These are phyloP conservation scores for Lagorchestes hirsutus DNA, from an alignment of 2,797 vertebrate genomes.

Conservation along the genomic window DNA sequence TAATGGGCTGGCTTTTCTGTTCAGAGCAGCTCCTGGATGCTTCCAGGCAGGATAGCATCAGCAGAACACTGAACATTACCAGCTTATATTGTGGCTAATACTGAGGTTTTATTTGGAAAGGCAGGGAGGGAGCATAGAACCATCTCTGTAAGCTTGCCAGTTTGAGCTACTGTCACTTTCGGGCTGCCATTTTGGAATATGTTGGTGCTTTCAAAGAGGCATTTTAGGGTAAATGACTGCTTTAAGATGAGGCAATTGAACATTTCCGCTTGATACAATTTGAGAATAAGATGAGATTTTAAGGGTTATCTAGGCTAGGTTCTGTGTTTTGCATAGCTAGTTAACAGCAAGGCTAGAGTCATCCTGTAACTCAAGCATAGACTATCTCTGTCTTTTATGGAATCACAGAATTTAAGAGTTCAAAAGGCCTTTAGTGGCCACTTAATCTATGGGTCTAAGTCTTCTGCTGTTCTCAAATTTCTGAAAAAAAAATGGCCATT, in stretches of 20 bases:
- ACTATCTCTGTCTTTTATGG: background rate
- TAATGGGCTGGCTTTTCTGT: conserved; percentile 66
- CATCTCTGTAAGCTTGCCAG: background rate
- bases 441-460: background rate
- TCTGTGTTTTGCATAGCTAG: background rate
- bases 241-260: background rate
- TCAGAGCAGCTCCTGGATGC: conserved; percentile 73
- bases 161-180: background rate
- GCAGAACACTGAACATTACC: conserved; percentile 71
- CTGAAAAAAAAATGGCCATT: background rate
- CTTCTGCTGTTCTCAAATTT: background rate
- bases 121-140: conserved; percentile 56
- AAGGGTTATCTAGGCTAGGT: background rate
- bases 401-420: background rate
- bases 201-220: background rate
- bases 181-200: background rate
- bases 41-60: conserved; percentile 65
- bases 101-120: conserved; percentile 68
- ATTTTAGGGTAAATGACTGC: background rate
- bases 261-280: background rate
- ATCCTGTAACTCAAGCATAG: background rate
- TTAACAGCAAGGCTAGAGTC: background rate
- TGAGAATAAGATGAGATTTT: background rate
- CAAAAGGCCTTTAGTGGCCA: background rate
- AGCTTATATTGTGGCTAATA: conserved; percentile 54